Evolutionary conservation across 2,113 vertebrate species (phyloP), one percentile per base, ranked within the genome.

Genomic region (Gadus chalcogrammus): DNA sequence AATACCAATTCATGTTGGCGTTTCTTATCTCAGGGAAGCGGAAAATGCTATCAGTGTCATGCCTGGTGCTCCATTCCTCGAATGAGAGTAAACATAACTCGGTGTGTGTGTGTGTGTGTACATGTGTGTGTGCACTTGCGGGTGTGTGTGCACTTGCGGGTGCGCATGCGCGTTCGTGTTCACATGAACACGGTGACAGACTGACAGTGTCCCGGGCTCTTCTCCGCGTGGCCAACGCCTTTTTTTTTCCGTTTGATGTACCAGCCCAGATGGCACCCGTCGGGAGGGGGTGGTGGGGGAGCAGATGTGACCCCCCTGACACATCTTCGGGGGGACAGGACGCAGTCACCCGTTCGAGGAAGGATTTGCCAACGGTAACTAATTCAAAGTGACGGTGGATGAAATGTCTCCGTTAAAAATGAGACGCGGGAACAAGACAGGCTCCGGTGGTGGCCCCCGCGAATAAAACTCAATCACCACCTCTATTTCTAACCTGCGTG

Each of bases 191-290:
- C 6, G 27, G 63, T 38, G 63, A 38, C 15, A 38, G 65, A 67
- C 20, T 53, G 61, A 65, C 38, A 64, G 56, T 31, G 20, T 60
- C 48, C 67, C 69, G 73, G 79, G 71, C 82, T 67, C 55, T 35
- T 60, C 11, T 0, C 6, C 7, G 24, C 64, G 70, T 63, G n/a
- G 3, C 69, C 70, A 74, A 69, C 20, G 73, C 61, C 42, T 56
- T 66, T 74, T 79, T 79, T 53, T 79, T 53, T 58, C 55, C n/a
- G 55, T 58, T 77, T 78, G 80, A 89, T 59, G 87, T 75, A 80
- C 55, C 55, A 64, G 68, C 82, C 73, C 87, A 90, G 83, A 89
- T 84, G 85, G 87, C 74, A 65, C 73, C 74, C 20, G 72, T 74
- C 28, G 38, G 73, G 75, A 61, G 68, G 75, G 78, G 75, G 64